phyloP scores from a whole-genome alignment of 2,888 invertebrate genomes.

The Rhogogaster chlorosoma region DNA sequence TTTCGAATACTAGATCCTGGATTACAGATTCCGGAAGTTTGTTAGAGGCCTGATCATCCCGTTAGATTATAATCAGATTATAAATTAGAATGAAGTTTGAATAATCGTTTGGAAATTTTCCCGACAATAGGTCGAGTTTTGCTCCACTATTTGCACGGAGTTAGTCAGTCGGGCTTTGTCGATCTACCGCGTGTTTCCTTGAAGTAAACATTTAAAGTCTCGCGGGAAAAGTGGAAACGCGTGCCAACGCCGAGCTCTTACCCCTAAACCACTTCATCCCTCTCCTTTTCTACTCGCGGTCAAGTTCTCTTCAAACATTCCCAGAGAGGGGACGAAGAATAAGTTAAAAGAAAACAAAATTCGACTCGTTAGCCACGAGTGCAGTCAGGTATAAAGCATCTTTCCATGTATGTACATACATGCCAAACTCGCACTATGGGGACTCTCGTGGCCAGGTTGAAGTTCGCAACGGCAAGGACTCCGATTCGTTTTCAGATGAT shows the following conservation, averaged over 20 bases:
- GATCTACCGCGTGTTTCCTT: conserved; percentile 4
- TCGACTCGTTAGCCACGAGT: background rate
- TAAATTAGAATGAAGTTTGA: background rate
- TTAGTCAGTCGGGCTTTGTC: background rate
- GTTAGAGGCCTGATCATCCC: background rate
- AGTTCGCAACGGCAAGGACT: too few relatives aligned
- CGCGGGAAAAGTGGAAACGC: background rate
- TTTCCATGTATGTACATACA: background rate
- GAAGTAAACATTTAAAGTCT: conserved; percentile 15
- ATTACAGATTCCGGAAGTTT: background rate
- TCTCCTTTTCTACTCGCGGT: background rate
- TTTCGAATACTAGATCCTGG: background rate
- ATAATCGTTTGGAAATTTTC: background rate
- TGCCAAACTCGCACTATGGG: background rate
- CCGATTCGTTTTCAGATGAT: too few relatives aligned
- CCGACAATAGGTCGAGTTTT: background rate
- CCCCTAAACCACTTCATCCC: background rate
- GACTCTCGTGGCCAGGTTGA: background rate
- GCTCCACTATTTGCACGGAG: background rate
- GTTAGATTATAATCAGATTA: background rate
- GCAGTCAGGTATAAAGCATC: background rate
- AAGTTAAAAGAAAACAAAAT: background rate
- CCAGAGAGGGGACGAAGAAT: background rate
- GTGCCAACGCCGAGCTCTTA: background rate
- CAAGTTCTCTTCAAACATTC: conserved; percentile 25